Evolutionary conservation across 2,888 invertebrate genomes (phyloP).

Genomic region (Pachycephus smyrnensis): DNA sequence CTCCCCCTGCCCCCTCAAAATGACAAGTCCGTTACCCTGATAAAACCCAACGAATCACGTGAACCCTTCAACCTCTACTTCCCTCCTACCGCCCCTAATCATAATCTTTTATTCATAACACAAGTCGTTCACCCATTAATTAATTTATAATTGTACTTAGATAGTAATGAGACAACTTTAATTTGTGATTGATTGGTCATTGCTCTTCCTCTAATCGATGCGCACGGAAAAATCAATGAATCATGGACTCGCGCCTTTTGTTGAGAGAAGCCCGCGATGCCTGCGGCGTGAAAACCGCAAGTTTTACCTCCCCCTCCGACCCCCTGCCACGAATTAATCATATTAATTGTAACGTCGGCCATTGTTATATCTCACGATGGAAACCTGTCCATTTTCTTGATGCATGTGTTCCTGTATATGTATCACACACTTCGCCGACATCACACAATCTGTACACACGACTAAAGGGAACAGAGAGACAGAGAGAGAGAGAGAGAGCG

Average conservation of each 20-base stretch:
- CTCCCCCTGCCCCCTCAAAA: not conserved
- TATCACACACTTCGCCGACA: not conserved
- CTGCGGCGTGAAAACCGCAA: not conserved
- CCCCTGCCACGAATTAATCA: not conserved
- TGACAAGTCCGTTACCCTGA: not conserved
- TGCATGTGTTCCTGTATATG: not conserved
- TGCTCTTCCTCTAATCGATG: not conserved
- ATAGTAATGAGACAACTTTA: conserved; percentile 8
- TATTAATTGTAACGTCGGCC: not conserved
- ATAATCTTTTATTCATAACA: not conserved
- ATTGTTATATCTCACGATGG: not conserved
- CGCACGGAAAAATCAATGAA: not conserved
- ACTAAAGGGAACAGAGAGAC: not conserved
- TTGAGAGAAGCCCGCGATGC: not conserved
- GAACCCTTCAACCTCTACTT: not conserved
- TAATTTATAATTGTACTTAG: not conserved
- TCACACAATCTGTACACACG: not conserved
- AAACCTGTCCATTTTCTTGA: not conserved
- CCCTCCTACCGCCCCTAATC: not conserved
- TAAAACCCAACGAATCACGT: not conserved
- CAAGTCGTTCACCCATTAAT: not conserved
- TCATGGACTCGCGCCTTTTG: not conserved
- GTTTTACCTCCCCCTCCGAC: not conserved
- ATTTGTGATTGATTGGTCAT: conserved; percentile 6
- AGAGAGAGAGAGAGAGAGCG: conserved; percentile 2